These are phyloP conservation scores for Drosophila algonquin DNA, from an alignment of 2,888 invertebrate genomes.

Conservation along the genomic window DNA sequence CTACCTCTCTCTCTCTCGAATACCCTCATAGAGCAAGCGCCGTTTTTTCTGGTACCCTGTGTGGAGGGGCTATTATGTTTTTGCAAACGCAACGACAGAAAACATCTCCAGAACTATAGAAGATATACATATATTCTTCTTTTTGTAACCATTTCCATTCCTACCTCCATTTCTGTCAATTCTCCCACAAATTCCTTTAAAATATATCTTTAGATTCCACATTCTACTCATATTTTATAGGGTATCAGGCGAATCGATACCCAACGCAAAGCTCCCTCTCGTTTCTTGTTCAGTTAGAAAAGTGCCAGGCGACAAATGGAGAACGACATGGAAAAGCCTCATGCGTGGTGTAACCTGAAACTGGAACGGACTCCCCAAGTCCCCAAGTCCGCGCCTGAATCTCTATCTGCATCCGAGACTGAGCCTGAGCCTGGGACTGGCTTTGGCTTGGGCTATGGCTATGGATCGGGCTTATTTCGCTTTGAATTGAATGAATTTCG, in stretches of 20 bases:
- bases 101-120: neutral
- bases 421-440: neutral
- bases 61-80: neutral
- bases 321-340: conserved; percentile 59
- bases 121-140: neutral
- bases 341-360: conserved; percentile 67
- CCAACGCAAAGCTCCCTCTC: neutral
- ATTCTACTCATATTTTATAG: neutral
- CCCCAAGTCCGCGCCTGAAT: neutral
- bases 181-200: neutral
- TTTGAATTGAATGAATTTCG: conserved; percentile 73
- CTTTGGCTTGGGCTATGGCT: conserved; percentile 48
- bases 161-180: neutral
- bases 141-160: neutral
- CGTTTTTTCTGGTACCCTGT: conserved; percentile 7
- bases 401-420: neutral
- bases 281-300: conserved; percentile 37
- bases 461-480: conserved; percentile 40
- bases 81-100: neutral
- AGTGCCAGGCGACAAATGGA: conserved; percentile 64
- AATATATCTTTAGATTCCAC: neutral
- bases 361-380: conserved; percentile 28
- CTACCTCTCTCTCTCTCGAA: conserved; percentile 4
- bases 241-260: neutral
- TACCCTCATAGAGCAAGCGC: conserved; percentile 26